Conservation (phyloP, 2,888 invertebrate species). For the Hipparchia semele region DNA sequence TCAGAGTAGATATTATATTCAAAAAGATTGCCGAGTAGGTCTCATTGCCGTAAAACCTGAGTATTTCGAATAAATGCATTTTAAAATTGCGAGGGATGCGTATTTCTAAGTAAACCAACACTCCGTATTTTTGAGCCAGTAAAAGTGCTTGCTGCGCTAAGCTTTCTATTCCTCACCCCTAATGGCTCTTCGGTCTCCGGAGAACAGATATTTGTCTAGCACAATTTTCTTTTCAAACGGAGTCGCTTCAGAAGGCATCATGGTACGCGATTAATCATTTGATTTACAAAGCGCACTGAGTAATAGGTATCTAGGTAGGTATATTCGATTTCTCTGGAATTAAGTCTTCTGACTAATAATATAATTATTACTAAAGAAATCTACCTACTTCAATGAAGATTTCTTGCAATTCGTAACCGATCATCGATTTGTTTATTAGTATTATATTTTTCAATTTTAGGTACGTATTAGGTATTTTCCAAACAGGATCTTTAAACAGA, state of each 20-base stretch:
- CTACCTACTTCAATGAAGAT: neutral
- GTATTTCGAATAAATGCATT: neutral
- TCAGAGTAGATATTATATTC: no score
- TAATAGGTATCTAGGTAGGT: neutral
- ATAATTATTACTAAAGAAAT: neutral
- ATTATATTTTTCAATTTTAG: no score
- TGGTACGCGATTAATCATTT: slow-evolving; percentile 42
- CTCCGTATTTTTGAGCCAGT: slow-evolving; percentile 17
- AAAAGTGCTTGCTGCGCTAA: slow-evolving; percentile 31
- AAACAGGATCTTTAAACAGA: no score
- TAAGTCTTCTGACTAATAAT: neutral
- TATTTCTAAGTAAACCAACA: neutral
- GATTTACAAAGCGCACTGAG: slow-evolving; percentile 22
- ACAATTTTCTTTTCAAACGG: slow-evolving; percentile 35
- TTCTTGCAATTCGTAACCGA: no score
- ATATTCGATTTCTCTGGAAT: neutral
- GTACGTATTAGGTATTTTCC: no score
- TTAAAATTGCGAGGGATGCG: neutral
- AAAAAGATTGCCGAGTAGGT: no score
- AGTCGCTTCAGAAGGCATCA: slow-evolving; percentile 33
- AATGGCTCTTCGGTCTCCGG: slow-evolving; percentile 33
- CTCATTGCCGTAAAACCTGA: neutral
- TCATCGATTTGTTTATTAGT: no score
- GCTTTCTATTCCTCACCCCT: slow-evolving; percentile 39
- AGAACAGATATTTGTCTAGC: slow-evolving; percentile 40